Percentiles rank a stretch among this genome's conserved stretches.
Conservation (phyloP, 2,797 vertebrate genomes). For the Crenichthys baileyi region DNA sequence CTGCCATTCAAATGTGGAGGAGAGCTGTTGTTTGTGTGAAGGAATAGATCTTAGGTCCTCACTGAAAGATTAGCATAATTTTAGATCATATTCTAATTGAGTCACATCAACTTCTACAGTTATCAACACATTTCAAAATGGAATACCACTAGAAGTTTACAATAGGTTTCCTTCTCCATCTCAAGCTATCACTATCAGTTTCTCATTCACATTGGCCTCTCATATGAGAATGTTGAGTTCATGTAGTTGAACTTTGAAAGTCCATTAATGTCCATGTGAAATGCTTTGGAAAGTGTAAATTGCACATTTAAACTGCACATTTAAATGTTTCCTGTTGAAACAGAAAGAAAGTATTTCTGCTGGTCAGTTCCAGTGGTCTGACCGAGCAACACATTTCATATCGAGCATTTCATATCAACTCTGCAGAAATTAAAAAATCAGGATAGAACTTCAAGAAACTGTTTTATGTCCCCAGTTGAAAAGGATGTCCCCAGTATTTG, state of each 20-base stretch:
- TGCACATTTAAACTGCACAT: too few species aligned
- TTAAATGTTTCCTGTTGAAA: slow-evolving; percentile 1
- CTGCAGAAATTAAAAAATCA: not conserved
- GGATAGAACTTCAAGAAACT: not conserved
- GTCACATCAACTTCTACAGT: slow-evolving; percentile 1
- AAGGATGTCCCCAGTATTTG: not conserved
- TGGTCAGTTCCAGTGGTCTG: not conserved
- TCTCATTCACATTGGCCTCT: not conserved
- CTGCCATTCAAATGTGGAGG: not conserved
- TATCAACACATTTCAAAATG: slow-evolving; percentile 12
- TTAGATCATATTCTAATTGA: slow-evolving; percentile 5
- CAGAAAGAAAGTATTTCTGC: not conserved
- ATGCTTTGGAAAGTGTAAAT: not conserved
- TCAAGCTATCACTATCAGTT: not conserved
- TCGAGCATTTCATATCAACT: not conserved
- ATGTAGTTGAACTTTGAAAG: not conserved
- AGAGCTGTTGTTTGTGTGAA: not conserved
- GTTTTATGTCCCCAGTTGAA: not conserved
- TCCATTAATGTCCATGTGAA: not conserved
- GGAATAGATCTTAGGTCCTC: slow-evolving; percentile 3
- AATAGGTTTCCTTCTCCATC: not conserved
- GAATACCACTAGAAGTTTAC: not conserved
- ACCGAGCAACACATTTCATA: too few species aligned
- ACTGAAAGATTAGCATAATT: slow-evolving; percentile 1
- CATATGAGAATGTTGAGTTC: not conserved